These are phyloP conservation scores for Acrocera orbiculus DNA, from an alignment of 2,888 invertebrate species.

Conservation along the genomic window DNA sequence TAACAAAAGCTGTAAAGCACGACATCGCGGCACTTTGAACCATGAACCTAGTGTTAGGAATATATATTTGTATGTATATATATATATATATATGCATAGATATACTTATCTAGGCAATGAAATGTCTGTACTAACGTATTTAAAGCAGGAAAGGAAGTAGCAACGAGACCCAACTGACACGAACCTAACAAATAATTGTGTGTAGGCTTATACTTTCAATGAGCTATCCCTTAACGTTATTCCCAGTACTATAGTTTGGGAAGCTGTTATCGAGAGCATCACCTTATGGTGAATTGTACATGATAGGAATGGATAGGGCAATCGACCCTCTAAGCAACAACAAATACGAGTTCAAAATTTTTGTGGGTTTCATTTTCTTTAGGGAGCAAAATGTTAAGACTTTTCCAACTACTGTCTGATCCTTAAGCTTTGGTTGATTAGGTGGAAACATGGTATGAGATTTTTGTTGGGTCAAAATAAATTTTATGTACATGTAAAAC, in stretches of 20 bases:
- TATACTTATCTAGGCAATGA: constrained; percentile 10
- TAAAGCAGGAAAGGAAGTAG: constrained; percentile 15
- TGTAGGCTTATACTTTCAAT: constrained; percentile 7
- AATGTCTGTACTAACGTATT: constrained; percentile 12
- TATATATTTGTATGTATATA: constrained; percentile 10
- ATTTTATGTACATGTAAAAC: no score
- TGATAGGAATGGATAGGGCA: constrained; percentile 9
- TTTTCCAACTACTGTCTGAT: constrained; percentile 13
- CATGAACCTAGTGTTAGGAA: constrained; percentile 18
- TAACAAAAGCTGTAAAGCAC: constrained; percentile 19
- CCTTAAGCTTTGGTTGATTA: constrained; percentile 17
- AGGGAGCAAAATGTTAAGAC: constrained; percentile 9
- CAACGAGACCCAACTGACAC: constrained; percentile 17
- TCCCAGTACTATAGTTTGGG: constrained; percentile 9
- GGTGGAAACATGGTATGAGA: constrained; percentile 17
- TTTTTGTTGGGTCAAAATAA: no score
- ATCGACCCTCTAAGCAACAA: not conserved
- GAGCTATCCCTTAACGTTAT: no score
- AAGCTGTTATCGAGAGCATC: constrained; percentile 14
- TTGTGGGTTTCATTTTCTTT: not conserved
- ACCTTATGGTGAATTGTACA: constrained; percentile 11
- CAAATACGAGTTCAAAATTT: not conserved
- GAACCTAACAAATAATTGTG: constrained; percentile 13
- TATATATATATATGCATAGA: constrained; percentile 8
- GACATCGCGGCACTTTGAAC: constrained; percentile 20